Percentiles rank a stretch among this genome's conserved stretches.
Conservation (phyloP, 2,888 invertebrate genomes). For the Sesamia inferens region DNA sequence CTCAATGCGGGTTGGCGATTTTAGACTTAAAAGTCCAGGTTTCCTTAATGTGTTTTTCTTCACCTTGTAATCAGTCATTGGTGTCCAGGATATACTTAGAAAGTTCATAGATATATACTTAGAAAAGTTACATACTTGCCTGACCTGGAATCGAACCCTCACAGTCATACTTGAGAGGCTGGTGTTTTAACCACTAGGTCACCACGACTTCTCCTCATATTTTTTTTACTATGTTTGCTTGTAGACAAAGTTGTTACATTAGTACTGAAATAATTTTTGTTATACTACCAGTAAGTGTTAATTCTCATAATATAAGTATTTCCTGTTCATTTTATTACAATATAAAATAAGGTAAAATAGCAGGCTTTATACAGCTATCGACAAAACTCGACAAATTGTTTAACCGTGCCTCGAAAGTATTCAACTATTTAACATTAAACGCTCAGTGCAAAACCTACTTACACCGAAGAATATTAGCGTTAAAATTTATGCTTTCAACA, state of each 20-base stretch:
- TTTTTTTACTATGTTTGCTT: background rate
- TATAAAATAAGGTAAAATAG: background rate
- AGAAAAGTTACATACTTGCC: too few species aligned
- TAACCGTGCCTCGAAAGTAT: conserved; percentile 41
- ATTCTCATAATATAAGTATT: background rate
- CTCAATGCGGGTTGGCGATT: too few species aligned
- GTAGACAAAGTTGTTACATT: background rate
- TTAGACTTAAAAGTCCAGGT: too few species aligned
- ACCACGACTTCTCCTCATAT: too few species aligned
- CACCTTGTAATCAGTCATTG: too few species aligned
- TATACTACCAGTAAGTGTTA: background rate
- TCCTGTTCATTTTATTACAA: background rate
- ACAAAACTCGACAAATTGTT: conserved; percentile 15
- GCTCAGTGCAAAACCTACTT: conserved; percentile 47
- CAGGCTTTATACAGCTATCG: background rate
- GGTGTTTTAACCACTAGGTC: too few species aligned
- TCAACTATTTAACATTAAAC: conserved; percentile 53
- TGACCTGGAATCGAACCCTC: too few species aligned
- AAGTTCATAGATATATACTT: too few species aligned
- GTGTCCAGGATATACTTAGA: too few species aligned
- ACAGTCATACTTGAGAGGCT: too few species aligned
- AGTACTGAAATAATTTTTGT: background rate
- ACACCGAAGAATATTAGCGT: conserved; percentile 56
- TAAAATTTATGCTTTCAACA: conserved; percentile 66
- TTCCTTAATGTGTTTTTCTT: too few species aligned